These are phyloP conservation scores for Heterodera schachtii DNA, from an alignment of 1,140 invertebrate genomes.

Conservation along the genomic window DNA sequence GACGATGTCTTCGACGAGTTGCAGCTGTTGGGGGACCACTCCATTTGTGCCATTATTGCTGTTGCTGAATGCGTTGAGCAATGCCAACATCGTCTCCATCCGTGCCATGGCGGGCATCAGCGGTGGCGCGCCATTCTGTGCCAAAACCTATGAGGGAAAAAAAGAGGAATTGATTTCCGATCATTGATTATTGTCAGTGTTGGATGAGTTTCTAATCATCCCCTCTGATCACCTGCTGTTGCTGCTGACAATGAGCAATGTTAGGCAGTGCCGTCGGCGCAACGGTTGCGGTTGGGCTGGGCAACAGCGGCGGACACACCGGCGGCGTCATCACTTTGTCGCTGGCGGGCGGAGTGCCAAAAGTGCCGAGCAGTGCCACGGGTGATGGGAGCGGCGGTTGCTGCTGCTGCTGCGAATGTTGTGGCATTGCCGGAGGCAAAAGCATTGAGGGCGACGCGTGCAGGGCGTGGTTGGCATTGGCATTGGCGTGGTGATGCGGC, in stretches of 20 bases:
- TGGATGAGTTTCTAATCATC: too few species aligned
- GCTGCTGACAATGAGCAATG: neutral
- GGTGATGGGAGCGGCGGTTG: neutral
- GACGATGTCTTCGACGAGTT: neutral
- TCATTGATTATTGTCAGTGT: neutral
- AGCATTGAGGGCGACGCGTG: neutral
- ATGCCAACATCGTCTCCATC: neutral
- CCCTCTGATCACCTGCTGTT: neutral
- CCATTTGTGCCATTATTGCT: neutral
- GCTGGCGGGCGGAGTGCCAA: neutral
- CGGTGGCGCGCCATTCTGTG: neutral
- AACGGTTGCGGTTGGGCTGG: neutral
- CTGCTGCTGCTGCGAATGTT: neutral
- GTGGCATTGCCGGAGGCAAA: neutral
- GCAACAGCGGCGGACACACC: neutral
- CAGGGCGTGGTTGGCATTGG: neutral
- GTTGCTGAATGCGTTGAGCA: neutral
- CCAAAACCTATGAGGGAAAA: neutral
- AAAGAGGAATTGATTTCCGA: neutral
- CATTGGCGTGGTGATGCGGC: neutral
- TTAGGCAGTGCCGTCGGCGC: neutral
- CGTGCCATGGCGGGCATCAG: neutral
- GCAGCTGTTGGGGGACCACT: neutral
- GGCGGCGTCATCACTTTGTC: neutral
- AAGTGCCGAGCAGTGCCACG: neutral